phyloP scores from a whole-genome alignment of 2,113 vertebrate genomes.

The Leucosticte australis region DNA sequence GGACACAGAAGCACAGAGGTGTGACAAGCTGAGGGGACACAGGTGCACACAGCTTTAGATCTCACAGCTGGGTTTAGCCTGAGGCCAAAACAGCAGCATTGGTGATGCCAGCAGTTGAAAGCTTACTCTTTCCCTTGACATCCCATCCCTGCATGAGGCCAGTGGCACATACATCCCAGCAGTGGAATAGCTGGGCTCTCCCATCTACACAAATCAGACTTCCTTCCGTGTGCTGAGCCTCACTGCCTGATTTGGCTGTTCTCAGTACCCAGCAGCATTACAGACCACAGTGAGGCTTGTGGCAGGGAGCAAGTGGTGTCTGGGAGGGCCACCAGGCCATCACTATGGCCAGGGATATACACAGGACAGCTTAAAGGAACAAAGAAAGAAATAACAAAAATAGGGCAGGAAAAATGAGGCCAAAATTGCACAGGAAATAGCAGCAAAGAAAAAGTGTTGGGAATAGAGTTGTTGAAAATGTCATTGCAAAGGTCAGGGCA shows the following conservation, averaged over 20 bases:
- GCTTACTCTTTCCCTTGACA: background rate
- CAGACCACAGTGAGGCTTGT: background rate
- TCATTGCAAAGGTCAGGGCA: background rate
- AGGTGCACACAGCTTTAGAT: background rate
- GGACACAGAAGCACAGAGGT: background rate
- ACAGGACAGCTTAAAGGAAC: background rate
- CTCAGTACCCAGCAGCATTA: background rate
- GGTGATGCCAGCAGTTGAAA: background rate
- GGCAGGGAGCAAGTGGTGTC: accelerated
- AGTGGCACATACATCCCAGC: background rate
- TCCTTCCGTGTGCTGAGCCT: background rate
- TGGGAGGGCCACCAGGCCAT: background rate
- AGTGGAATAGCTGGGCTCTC: background rate
- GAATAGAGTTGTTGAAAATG: background rate
- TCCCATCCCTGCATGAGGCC: background rate
- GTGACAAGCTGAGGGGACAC: background rate
- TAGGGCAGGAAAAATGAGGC: background rate
- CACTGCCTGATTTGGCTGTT: background rate
- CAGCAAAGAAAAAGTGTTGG: background rate
- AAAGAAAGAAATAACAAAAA: background rate
- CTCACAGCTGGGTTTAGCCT: background rate
- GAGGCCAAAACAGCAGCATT: background rate
- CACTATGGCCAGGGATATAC: background rate
- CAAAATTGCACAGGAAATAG: background rate
- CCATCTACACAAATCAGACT: background rate